These are phyloP conservation scores for Sylvilagus bachmani DNA, from an alignment of 2,113 vertebrate species.

Conservation along the genomic window DNA sequence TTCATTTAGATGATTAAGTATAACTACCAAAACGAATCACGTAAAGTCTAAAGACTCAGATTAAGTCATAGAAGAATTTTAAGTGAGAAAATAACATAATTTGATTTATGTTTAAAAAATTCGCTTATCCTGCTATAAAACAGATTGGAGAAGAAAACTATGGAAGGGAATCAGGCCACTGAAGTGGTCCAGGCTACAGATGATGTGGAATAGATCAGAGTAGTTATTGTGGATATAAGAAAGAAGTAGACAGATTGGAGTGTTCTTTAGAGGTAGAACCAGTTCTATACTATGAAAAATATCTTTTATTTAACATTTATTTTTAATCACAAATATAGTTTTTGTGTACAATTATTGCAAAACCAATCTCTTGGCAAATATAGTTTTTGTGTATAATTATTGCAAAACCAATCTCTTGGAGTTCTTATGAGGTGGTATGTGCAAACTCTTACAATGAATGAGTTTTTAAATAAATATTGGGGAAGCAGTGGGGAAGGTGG, in stretches of 20 bases:
- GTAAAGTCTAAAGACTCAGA: not conserved
- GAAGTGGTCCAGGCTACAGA: not conserved
- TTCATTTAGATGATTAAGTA: not conserved
- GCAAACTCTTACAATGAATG: not conserved
- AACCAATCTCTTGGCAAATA: constrained; percentile 18
- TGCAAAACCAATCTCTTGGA: constrained; percentile 1
- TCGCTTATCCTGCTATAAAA: not conserved
- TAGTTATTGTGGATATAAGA: not conserved
- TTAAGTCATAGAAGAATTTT: not conserved
- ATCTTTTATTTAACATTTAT: constrained; percentile 20
- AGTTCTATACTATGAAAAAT: not conserved
- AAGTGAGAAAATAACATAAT: not conserved
- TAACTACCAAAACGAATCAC: constrained; percentile 10
- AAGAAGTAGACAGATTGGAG: not conserved
- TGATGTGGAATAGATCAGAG: not conserved
- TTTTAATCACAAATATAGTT: constrained; percentile 47
- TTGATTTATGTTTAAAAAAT: constrained; percentile 50
- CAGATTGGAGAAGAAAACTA: not conserved
- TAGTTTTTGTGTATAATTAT: not conserved
- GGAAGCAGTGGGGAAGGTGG: not conserved
- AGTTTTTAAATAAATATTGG: constrained; percentile 47
- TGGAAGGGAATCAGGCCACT: not conserved
- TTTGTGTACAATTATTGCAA: not conserved
- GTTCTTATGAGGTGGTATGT: not conserved
- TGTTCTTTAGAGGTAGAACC: not conserved